Evolutionary conservation across 2,113 vertebrate species (phyloP).

Genomic region (Campylorhamphus procurvoides): DNA sequence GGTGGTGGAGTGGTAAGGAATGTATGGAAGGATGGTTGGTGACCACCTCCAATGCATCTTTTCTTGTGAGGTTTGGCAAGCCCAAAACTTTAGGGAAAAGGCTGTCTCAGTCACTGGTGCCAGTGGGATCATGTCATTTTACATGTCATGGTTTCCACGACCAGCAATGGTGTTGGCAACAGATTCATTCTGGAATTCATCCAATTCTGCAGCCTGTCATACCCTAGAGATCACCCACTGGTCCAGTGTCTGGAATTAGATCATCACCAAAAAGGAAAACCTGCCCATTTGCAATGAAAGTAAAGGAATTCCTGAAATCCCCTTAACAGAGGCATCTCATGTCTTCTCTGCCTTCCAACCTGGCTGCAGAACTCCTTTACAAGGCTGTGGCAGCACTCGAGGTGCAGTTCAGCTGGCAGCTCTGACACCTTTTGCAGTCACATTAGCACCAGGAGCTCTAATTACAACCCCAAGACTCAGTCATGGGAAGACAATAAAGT

Average conservation of each 20-base stretch:
- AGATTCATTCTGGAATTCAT: neutral
- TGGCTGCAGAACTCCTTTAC: neutral
- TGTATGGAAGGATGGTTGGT: neutral
- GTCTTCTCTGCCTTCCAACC: neutral
- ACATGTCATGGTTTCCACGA: neutral
- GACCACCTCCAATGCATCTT: neutral
- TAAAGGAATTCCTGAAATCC: neutral
- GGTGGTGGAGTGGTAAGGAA: neutral
- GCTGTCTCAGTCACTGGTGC: neutral
- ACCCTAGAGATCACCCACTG: neutral
- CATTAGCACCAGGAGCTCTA: neutral
- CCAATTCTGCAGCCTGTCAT: neutral
- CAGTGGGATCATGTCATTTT: neutral
- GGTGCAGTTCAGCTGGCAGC: neutral
- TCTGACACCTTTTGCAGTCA: neutral
- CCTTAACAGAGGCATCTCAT: fast-evolving
- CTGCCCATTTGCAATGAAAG: fast-evolving
- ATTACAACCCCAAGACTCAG: neutral
- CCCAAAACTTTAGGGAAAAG: neutral
- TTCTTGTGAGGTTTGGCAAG: neutral
- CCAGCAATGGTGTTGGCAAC: neutral
- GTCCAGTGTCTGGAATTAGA: neutral
- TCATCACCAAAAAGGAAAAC: neutral
- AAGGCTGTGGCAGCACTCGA: neutral
- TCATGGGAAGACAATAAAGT: neutral